These are phyloP conservation scores for Philaethria dido DNA, from an alignment of 2,888 invertebrate genomes.

Conservation along the genomic window DNA sequence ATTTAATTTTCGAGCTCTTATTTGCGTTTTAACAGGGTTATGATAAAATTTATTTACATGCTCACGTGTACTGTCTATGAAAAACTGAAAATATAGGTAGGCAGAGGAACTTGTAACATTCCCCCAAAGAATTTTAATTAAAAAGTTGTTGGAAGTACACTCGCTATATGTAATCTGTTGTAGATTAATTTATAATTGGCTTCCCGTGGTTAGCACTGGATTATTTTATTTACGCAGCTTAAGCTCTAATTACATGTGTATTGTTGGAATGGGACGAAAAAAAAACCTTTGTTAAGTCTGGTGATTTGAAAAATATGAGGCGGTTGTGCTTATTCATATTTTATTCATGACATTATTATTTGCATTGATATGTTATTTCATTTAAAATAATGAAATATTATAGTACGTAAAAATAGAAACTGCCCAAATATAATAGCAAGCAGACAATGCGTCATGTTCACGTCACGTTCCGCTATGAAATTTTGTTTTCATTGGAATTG, in stretches of 20 bases:
- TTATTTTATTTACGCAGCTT: conserved; percentile 44
- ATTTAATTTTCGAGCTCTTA: not conserved
- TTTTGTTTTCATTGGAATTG: not conserved
- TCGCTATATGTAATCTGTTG: conserved; percentile 74
- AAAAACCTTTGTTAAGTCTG: conserved; percentile 19
- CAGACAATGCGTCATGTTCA: not conserved
- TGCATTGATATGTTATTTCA: not conserved
- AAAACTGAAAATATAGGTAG: conserved; percentile 68
- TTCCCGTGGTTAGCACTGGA: conserved; percentile 56
- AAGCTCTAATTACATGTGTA: conserved; percentile 39
- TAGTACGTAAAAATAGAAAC: not conserved
- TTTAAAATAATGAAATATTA: not conserved
- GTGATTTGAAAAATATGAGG: conserved; percentile 1
- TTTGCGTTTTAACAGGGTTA: not conserved
- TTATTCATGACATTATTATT: not conserved
- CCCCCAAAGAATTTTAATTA: conserved; percentile 76
- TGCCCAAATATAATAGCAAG: not conserved
- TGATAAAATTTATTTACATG: conserved; percentile 3
- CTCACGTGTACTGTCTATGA: conserved; percentile 27
- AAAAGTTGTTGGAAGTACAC: conserved; percentile 72
- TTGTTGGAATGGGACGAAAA: conserved; percentile 30
- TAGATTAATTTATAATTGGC: conserved; percentile 77
- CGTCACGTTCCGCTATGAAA: not conserved
- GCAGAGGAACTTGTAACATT: conserved; percentile 63
- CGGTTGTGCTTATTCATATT: not conserved